phyloP scores from a whole-genome alignment of 2,888 invertebrate species.

The Drosophila eohydei region DNA sequence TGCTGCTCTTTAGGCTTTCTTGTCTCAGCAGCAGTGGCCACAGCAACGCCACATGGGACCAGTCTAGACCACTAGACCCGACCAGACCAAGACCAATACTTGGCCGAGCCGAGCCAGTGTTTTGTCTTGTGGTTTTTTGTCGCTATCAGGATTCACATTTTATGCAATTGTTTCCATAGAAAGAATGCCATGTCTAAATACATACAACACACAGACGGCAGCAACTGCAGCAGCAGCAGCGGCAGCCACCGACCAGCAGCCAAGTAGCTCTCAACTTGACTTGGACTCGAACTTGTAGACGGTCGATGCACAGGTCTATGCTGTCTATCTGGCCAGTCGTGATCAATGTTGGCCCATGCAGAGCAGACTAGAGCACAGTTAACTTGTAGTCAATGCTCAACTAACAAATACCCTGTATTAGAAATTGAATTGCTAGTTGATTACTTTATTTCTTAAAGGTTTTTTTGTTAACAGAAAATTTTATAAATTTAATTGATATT shows the following conservation, averaged over 20 bases:
- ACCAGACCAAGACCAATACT: background rate
- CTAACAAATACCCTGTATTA: constrained; percentile 12
- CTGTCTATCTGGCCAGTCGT: constrained; percentile 74
- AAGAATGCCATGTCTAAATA: constrained; percentile 67
- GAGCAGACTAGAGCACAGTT: constrained; percentile 37
- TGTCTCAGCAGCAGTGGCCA: constrained; percentile 30
- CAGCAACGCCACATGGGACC: constrained; percentile 54
- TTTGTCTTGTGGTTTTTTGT: constrained; percentile 60
- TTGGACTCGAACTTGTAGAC: constrained; percentile 36
- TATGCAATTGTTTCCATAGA: constrained; percentile 72
- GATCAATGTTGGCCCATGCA: constrained; percentile 71
- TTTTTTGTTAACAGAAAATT: background rate
- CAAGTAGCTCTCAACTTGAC: constrained; percentile 63
- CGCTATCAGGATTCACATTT: constrained; percentile 80
- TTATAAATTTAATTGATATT: background rate
- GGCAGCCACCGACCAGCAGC: constrained; percentile 24
- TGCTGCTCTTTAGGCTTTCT: constrained; percentile 27
- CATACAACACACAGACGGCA: constrained; percentile 30
- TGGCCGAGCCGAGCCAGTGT: constrained; percentile 22
- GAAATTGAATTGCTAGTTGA: no score
- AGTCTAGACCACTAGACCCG: constrained; percentile 17
- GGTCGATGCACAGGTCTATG: constrained; percentile 39
- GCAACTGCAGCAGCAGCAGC: background rate
- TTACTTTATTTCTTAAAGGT: background rate
- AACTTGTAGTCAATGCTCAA: background rate